A percentile compares a stretch with the other conserved stretches of the same genome.
phyloP scores from a whole-genome alignment of 1,140 invertebrate species.

The Colletes gigas region DNA sequence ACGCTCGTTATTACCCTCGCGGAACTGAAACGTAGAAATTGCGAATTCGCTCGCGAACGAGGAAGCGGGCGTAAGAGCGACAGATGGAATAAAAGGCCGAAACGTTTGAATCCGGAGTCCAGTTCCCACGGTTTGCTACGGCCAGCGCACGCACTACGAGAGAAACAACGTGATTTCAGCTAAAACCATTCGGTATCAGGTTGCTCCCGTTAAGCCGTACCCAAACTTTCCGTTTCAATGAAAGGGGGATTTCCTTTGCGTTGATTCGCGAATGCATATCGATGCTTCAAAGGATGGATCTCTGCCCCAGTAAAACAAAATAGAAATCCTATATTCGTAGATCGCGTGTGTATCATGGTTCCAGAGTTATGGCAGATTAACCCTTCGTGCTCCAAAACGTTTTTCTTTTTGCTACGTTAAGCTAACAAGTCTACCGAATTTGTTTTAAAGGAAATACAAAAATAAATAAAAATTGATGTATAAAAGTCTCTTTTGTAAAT shows the following conservation, averaged over 20 bases:
- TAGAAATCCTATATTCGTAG: too few relatives aligned
- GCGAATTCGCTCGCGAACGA: slow-evolving; percentile 2
- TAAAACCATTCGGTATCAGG: slow-evolving; percentile 6
- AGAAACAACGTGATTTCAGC: neutral
- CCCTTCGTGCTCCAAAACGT: too few relatives aligned
- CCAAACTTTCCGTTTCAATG: neutral
- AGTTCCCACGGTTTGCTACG: slow-evolving; percentile 50
- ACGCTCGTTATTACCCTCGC: slow-evolving; percentile 32
- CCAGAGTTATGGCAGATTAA: too few relatives aligned
- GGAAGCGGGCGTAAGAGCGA: neutral
- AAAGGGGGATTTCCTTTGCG: neutral
- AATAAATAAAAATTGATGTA: too few relatives aligned
- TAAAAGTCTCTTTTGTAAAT: too few relatives aligned
- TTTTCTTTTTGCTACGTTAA: too few relatives aligned
- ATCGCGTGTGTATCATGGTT: too few relatives aligned
- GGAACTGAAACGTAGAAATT: slow-evolving; percentile 41
- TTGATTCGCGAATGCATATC: too few relatives aligned
- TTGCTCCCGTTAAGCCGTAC: neutral
- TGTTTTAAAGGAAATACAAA: too few relatives aligned
- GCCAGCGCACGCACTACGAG: slow-evolving; percentile 16
- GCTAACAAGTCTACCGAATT: too few relatives aligned
- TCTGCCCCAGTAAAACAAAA: too few relatives aligned
- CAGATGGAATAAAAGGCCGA: slow-evolving; percentile 1
- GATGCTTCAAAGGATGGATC: too few relatives aligned
- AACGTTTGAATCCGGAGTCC: slow-evolving; percentile 26